A percentile compares a stretch with the other conserved stretches of the same genome.
Evolutionary conservation across 2,888 invertebrate species (phyloP).

Genomic region (Melinaea marsaeus): DNA sequence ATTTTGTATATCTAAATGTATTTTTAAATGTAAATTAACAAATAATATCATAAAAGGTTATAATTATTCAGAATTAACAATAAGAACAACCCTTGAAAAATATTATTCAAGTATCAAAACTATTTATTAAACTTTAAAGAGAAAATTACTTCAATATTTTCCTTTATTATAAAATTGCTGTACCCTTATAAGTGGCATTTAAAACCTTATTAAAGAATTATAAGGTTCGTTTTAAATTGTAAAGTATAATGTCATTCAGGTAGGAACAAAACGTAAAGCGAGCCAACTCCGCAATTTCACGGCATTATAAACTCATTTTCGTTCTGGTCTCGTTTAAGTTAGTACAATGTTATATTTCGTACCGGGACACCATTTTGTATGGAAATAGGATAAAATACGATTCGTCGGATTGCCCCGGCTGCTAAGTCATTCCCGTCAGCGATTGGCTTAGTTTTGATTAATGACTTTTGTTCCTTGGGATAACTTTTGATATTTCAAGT

Average conservation of each 20-base stretch:
- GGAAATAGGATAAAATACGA: constrained; percentile 42
- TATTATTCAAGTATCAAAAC: too few species aligned
- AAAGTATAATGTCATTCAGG: constrained; percentile 27
- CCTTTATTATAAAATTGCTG: constrained; percentile 2
- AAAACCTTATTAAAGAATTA: constrained; percentile 16
- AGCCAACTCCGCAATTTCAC: constrained; percentile 46
- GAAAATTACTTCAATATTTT: not conserved
- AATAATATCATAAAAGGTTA: too few species aligned
- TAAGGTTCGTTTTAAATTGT: constrained; percentile 22
- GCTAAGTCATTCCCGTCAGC: constrained; percentile 20
- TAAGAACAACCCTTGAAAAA: too few species aligned
- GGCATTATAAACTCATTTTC: constrained; percentile 58
- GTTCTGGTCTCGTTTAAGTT: constrained; percentile 34
- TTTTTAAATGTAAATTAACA: too few species aligned
- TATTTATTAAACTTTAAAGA: not conserved
- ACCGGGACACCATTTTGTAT: constrained; percentile 39
- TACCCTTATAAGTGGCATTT: not conserved
- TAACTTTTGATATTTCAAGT: constrained; percentile 11
- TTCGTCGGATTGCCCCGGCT: constrained; percentile 30
- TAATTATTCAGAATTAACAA: too few species aligned
- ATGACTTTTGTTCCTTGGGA: constrained; percentile 12
- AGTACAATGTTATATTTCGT: constrained; percentile 40
- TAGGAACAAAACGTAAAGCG: constrained; percentile 27
- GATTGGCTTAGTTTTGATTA: constrained; percentile 32
- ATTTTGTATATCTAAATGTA: too few species aligned